A percentile compares a stretch with the other conserved stretches of the same genome.
Conservation (phyloP, 2,113 vertebrate genomes). For the Hystrix brachyura region DNA sequence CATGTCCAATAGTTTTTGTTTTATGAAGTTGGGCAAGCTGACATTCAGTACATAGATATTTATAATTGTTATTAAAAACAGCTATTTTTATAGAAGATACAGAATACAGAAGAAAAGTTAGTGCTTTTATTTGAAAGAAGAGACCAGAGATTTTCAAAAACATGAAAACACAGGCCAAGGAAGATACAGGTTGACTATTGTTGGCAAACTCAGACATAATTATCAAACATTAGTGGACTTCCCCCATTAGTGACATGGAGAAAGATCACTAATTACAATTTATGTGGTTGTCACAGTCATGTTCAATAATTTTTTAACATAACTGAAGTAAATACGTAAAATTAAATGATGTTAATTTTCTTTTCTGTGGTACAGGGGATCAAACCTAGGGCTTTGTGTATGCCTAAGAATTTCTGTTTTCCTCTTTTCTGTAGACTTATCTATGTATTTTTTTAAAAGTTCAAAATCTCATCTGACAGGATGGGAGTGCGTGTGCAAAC, state of each 20-base stretch:
- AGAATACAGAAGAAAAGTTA: slow-evolving; percentile 4
- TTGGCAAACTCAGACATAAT: slow-evolving; percentile 25
- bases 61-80: neutral
- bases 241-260: neutral
- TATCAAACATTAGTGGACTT: neutral
- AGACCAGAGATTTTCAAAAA: neutral
- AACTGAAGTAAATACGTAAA: neutral
- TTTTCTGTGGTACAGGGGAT: neutral
- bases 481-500: neutral
- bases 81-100: neutral
- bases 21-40: neutral
- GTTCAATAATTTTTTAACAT: neutral
- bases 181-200: neutral
- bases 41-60: neutral
- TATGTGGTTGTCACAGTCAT: neutral
- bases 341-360: neutral
- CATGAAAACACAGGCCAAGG: slow-evolving; percentile 28
- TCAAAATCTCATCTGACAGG: neutral
- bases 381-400: neutral
- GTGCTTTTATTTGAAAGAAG: neutral
- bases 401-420: neutral
- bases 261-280: neutral
- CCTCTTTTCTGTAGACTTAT: neutral
- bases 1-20: neutral
- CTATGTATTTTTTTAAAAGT: neutral